These are phyloP conservation scores for Hydrozoanthus tunicans DNA, from an alignment of 64 coral and sea anemone species.

Conservation along the genomic window DNA sequence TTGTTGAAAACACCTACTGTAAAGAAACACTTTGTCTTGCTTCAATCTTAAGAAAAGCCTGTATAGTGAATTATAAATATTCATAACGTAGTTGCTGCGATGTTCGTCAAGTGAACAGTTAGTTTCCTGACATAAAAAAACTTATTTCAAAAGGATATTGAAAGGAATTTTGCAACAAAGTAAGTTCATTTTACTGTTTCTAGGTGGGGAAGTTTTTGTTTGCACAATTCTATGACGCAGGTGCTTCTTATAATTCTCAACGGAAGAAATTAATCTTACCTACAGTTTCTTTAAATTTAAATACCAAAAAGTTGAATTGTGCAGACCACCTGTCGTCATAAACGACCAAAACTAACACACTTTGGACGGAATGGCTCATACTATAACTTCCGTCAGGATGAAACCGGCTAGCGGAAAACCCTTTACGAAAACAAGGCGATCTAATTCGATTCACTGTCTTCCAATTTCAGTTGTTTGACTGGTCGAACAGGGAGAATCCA, in stretches of 20 bases:
- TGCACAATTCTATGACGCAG: not conserved
- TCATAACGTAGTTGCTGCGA: not conserved
- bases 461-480: constrained; percentile 2
- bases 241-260: not conserved
- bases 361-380: not conserved
- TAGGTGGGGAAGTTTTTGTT: constrained; percentile 10
- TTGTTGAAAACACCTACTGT: not conserved
- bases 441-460: not conserved
- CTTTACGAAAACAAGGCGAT: not conserved
- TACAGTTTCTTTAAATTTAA: constrained; percentile 47
- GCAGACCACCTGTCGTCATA: constrained; percentile 8
- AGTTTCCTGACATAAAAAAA: not conserved
- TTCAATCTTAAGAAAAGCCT: not conserved
- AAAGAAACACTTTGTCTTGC: not conserved
- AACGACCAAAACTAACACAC: constrained; percentile 15
- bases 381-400: constrained; percentile 22
- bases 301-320: constrained; percentile 32
- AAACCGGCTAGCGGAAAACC: not conserved
- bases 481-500: not conserved
- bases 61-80: constrained; percentile 16
- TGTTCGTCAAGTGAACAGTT: constrained; percentile 31
- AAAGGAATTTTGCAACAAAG: not conserved
- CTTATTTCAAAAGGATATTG: not conserved
- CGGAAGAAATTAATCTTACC: constrained; percentile 56
- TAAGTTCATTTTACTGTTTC: constrained; percentile 5